Percentiles rank a stretch among this genome's conserved stretches.
These are phyloP conservation scores for Chionodraco myersi DNA, from an alignment of 2,113 vertebrate genomes.

Conservation along the genomic window DNA sequence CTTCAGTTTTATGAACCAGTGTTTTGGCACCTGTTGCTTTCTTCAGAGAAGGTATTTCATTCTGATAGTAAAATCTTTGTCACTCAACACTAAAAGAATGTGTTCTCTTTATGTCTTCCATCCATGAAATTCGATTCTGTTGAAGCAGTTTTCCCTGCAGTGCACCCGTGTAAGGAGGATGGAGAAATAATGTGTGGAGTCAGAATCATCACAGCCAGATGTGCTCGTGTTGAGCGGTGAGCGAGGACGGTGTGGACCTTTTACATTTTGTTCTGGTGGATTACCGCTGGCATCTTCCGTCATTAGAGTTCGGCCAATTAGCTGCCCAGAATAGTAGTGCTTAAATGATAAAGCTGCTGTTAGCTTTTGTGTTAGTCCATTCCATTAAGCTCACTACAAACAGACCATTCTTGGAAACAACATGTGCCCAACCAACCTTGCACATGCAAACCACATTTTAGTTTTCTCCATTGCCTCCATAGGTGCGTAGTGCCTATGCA, in stretches of 20 bases:
- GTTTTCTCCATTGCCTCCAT: conserved; percentile 11
- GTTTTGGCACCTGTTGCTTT: not conserved
- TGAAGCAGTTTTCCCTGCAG: not conserved
- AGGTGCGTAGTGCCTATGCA: conserved; percentile 10
- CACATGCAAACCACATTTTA: conserved; percentile 5
- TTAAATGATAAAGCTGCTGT: conserved; percentile 26
- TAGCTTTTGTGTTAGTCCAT: conserved; percentile 20
- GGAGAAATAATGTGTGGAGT: conserved; percentile 32
- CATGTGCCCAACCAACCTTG: not conserved
- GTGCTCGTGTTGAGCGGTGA: conserved; percentile 26
- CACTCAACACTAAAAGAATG: not conserved
- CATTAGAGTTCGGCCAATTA: conserved; percentile 22
- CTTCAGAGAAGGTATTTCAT: not conserved
- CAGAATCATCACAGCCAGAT: conserved; percentile 44
- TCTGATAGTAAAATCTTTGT: not conserved
- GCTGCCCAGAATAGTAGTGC: conserved; percentile 13
- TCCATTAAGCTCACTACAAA: not conserved
- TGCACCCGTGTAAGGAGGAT: not conserved
- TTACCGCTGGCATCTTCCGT: conserved; percentile 27
- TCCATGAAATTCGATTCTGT: not conserved
- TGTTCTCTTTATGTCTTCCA: not conserved
- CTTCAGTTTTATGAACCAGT: not conserved
- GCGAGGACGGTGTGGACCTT: conserved; percentile 14
- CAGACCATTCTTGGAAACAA: not conserved
- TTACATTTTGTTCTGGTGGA: conserved; percentile 37